Conservation (phyloP, 2,888 invertebrate species). For the Ecliptopera silaceata region DNA sequence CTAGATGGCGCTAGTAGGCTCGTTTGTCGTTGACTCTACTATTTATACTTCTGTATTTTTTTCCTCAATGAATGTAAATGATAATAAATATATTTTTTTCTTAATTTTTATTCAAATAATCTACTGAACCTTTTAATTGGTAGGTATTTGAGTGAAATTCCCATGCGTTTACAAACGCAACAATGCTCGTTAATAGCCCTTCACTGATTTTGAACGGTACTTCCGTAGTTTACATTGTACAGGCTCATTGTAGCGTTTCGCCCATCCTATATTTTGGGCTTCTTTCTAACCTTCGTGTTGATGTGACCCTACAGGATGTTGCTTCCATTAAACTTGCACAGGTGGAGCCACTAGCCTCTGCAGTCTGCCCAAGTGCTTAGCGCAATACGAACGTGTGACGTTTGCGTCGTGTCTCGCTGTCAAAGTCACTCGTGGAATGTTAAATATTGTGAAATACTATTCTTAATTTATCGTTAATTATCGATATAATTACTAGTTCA, state of each 20-base stretch:
- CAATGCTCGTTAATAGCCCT: slow-evolving; percentile 50
- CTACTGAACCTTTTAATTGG: slow-evolving; percentile 13
- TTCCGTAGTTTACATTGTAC: slow-evolving; percentile 67
- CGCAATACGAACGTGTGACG: slow-evolving; percentile 62
- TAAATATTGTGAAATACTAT: slow-evolving; percentile 55
- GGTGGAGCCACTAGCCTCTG: slow-evolving; percentile 71
- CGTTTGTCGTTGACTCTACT: neutral
- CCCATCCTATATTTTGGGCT: slow-evolving; percentile 68
- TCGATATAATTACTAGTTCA: slow-evolving; percentile 44
- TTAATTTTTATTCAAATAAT: neutral
- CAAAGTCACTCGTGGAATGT: slow-evolving; percentile 65
- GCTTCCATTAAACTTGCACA: slow-evolving; percentile 58
- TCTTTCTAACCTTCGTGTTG: slow-evolving; percentile 56
- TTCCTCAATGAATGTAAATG: too few species aligned
- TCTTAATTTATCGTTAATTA: slow-evolving; percentile 47
- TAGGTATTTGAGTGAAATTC: slow-evolving; percentile 36
- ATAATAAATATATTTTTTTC: too few species aligned
- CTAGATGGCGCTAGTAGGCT: slow-evolving; percentile 54
- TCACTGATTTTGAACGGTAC: slow-evolving; percentile 52
- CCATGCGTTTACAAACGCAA: slow-evolving; percentile 42
- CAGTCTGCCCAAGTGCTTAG: slow-evolving; percentile 56
- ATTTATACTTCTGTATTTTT: neutral
- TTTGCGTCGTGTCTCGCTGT: slow-evolving; percentile 67
- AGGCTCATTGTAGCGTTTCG: slow-evolving; percentile 67
- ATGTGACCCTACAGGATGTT: slow-evolving; percentile 64